Base-by-base conservation (phyloP, 1,140 invertebrate species). In the Agrilus planipennis region DNA sequence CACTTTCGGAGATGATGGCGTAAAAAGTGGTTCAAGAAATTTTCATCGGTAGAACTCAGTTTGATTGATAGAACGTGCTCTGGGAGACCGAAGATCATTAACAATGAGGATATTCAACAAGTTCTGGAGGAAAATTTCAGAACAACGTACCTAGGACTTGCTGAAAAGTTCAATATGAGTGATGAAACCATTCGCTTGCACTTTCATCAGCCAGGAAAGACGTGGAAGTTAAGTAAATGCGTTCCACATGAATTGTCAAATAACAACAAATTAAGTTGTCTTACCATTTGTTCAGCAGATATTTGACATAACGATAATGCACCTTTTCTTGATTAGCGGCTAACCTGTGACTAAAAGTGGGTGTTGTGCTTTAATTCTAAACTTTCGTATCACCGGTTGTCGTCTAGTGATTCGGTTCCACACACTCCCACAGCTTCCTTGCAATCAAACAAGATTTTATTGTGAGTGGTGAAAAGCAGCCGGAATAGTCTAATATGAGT, bases 331-430 rank as follows among this genome's bases (percentile, higher is more conserved):
- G 10, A 32, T 18, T 29, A 39, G 38, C 30, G 1, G 38, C 28
- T 39, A 39, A 15, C 30, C n/a, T n/a, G n/a, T n/a, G n/a, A n/a
- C n/a, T n/a, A n/a, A n/a, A 25, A n/a, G n/a, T n/a, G n/a, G n/a
- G n/a, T n/a, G n/a, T n/a, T n/a, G n/a, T 20, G 22, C 23, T 39
- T 19, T 29, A 39, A 39, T 39, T 39, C 20, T 39, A 39, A 18
- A 25, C 27, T 12, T 29, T 39, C 17, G 35, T 4, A 39, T 39
- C 38, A 39, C n/a, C n/a, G n/a, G n/a, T 30, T 39, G 22, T 22
- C 18, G 11, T 10, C 30, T 20, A 19, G 1, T 19, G 23, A 37
- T 37, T 10, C 22, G 18, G 18, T 17, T 29, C n/a, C 23, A 39
- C 38, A 39, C 25, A 37, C 35, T n/a, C 12, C 12, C 15, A 37